Base-by-base conservation (phyloP, 2,888 invertebrate genomes). In the Pasiphila rectangulata region DNA sequence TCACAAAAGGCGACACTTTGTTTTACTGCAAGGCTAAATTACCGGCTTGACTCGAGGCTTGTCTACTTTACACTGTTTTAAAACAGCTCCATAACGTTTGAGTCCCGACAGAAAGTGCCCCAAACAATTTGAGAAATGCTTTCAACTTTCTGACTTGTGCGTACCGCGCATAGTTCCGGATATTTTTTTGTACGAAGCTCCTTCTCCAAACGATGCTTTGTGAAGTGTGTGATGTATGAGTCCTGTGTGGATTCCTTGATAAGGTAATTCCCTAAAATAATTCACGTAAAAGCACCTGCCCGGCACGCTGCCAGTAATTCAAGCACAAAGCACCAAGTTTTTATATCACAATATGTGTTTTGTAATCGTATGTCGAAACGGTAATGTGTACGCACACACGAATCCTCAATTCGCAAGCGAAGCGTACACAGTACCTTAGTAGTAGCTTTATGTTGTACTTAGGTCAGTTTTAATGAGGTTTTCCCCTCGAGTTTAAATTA, bases 261-360 rank as follows among this genome's bases (percentile, higher is more conserved):
- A 84, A 86, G 86, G 85, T 86, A 86, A 61, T 83, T 73, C 75
- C 72, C 73, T 76, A 77, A 83, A 82, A 83, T 86, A 79, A 84
- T 84, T 83, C 82, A 85, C 84, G 80, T 85, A 85, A 77, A 65
- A 80, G 88, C 88, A 88, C 88, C 79, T 87, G 87, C 87, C 85
- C 86, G 88, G 87, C 88, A 88, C 88, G 88, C 88, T 72, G 88
- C 88, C 88, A 88, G 88, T 88, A 87, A 77, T 79, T 74, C 75
- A 83, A 61, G 88, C 88, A 88, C 88, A 83, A 49, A 83, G 88
- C 88, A 88, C 88, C 83, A 84, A 82, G 72, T 88, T 87, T 88
- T 87, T 75, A 72, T 83, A 83, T 84, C 83, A 87, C 83, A 75
- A 83, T 85, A 83, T 83, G 83, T 88, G 87, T 88, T 88, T 83